A percentile compares a stretch with the other conserved stretches of the same genome.
phyloP scores from a whole-genome alignment of 1,140 invertebrate species.

The Metaphire vulgaris region DNA sequence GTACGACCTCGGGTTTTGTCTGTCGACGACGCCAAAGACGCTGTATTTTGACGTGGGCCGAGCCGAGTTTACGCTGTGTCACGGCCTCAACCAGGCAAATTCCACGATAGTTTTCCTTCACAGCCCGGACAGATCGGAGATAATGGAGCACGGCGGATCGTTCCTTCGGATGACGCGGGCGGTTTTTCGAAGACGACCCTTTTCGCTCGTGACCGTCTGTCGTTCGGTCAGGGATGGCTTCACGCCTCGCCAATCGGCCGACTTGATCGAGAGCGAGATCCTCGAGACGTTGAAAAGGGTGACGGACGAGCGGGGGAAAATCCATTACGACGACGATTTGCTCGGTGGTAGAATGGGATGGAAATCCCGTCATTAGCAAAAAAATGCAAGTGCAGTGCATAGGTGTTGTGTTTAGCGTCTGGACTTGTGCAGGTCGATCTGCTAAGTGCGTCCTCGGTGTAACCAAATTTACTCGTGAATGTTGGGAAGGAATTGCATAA shows the following conservation, averaged over 20 bases:
- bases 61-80: constrained; percentile 32
- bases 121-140: constrained; percentile 34
- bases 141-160: constrained; percentile 22
- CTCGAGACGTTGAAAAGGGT: constrained; percentile 28
- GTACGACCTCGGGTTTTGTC: constrained; percentile 36
- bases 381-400: too few relatives aligned
- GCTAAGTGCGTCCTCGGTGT: too few relatives aligned
- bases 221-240: constrained; percentile 40
- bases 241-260: constrained; percentile 34
- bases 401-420: too few relatives aligned
- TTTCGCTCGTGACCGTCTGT: constrained; percentile 36
- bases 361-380: too few relatives aligned
- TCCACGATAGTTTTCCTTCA: constrained; percentile 34
- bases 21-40: constrained; percentile 34
- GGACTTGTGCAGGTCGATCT: too few relatives aligned
- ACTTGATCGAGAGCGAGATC: constrained; percentile 33
- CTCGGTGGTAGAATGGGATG: constrained; percentile 41
- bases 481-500: too few relatives aligned
- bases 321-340: constrained; percentile 36
- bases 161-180: constrained; percentile 31
- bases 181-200: constrained; percentile 4
- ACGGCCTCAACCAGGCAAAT: constrained; percentile 36
- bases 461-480: too few relatives aligned
- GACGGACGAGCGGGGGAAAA: constrained; percentile 29
- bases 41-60: constrained; percentile 5